These are phyloP conservation scores for Astyanax mexicanus DNA, from an alignment of 2,797 vertebrate species.

Conservation along the genomic window DNA sequence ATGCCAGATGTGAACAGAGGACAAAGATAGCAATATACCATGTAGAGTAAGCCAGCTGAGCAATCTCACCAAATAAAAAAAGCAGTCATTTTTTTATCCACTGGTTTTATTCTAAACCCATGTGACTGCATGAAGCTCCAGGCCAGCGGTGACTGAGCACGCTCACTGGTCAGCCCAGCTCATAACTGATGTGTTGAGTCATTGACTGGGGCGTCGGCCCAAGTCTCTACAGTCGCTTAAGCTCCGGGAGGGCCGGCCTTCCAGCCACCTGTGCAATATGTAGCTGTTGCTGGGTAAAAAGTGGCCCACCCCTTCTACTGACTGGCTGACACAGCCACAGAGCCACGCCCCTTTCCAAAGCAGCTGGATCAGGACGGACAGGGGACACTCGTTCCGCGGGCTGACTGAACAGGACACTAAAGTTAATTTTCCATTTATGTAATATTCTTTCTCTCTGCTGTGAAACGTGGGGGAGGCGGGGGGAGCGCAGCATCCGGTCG, in stretches of 20 bases:
- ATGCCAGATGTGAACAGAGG: too few species aligned
- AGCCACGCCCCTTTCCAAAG: conserved; percentile 62
- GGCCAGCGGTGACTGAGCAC: conserved; percentile 13
- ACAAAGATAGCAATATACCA: too few species aligned
- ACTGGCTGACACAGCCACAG: conserved; percentile 65
- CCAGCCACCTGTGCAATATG: conserved; percentile 65
- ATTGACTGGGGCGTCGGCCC: conserved; percentile 40
- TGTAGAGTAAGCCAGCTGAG: too few species aligned
- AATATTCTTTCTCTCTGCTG: conserved; percentile 26
- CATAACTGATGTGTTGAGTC: conserved; percentile 49
- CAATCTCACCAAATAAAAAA: too few species aligned
- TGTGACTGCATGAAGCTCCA: not conserved
- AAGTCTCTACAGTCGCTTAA: conserved; percentile 47
- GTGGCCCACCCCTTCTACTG: conserved; percentile 73
- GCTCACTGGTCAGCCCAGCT: conserved; percentile 25
- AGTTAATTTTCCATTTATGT: conserved; percentile 50
- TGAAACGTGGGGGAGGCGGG: not conserved
- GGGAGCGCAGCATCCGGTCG: conserved; percentile 10
- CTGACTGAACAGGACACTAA: conserved; percentile 40
- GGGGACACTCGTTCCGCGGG: conserved; percentile 38
- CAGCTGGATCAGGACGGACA: conserved; percentile 59
- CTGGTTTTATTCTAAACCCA: conserved; percentile 22
- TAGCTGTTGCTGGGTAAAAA: conserved; percentile 77
- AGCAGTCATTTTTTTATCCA: too few species aligned
- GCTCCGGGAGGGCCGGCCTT: conserved; percentile 47